Percentiles rank a stretch among this genome's conserved stretches.
Conservation (phyloP, 2,888 invertebrate genomes). For the Leptinotarsa rubiginosa region DNA sequence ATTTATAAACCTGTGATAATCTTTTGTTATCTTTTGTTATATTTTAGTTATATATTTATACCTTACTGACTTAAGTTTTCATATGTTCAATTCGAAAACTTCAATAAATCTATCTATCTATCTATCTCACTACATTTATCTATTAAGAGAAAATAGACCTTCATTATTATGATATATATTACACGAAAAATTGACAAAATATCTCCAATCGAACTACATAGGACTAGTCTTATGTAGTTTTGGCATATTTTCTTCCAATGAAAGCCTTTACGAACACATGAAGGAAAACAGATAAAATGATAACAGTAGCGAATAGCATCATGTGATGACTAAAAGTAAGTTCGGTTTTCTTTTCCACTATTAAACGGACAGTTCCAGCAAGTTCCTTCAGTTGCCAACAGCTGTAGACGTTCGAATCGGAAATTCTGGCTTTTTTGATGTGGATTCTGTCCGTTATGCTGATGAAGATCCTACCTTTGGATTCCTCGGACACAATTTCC, state of each 20-base stretch:
- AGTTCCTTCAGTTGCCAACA: conserved; percentile 75
- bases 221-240: conserved; percentile 19
- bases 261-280: conserved; percentile 66
- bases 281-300: conserved; percentile 64
- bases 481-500: conserved; percentile 66
- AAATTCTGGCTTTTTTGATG: conserved; percentile 67
- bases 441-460: conserved; percentile 71
- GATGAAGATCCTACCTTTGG: conserved; percentile 70
- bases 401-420: conserved; percentile 74
- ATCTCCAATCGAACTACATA: no score
- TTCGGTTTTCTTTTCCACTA: conserved; percentile 68
- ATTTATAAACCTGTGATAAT: no score
- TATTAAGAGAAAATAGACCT: no score
- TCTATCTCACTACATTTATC: no score
- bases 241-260: conserved; percentile 63
- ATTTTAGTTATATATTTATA: no score
- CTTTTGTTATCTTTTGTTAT: no score
- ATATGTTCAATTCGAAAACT: no score
- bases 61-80: no score
- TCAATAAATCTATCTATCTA: no score
- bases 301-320: conserved; percentile 65
- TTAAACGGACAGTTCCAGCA: conserved; percentile 72
- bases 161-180: no score
- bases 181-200: no score
- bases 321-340: conserved; percentile 67